Evolutionary conservation across 2,797 vertebrate genomes (phyloP).

Genomic region (Tadarida brasiliensis): DNA sequence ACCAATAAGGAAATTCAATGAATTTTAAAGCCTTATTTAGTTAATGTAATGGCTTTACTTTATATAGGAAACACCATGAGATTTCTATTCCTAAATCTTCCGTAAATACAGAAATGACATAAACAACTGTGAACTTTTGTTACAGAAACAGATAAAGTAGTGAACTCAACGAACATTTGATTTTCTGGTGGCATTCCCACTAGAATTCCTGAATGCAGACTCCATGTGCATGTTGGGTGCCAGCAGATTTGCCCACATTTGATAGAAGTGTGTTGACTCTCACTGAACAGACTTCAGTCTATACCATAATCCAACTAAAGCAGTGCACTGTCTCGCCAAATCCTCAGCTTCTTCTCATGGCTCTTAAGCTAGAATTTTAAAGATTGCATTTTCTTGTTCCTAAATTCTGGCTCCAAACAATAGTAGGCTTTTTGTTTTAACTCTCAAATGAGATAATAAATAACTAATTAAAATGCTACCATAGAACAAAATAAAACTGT

Average conservation of each 20-base stretch:
- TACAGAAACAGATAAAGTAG: background rate
- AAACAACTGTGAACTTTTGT: background rate
- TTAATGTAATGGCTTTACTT: background rate
- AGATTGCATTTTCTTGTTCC: background rate
- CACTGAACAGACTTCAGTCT: background rate
- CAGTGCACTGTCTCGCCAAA: background rate
- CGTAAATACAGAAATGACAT: background rate
- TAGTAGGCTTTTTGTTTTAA: background rate
- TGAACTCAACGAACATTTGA: background rate
- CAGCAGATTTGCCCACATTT: background rate
- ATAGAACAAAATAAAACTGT: background rate
- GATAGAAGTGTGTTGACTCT: background rate
- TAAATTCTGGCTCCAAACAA: background rate
- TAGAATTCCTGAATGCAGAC: background rate
- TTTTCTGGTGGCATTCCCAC: background rate
- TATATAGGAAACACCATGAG: background rate
- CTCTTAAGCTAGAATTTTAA: background rate
- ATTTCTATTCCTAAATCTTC: background rate
- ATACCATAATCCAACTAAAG: background rate
- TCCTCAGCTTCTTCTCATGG: background rate
- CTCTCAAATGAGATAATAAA: background rate
- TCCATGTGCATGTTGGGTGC: background rate
- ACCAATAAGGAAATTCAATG: background rate
- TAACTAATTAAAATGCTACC: conserved; percentile 9
- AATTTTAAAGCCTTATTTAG: background rate